These are phyloP conservation scores for Sepiola atlantica DNA, from an alignment of 2,888 invertebrate species.

Conservation along the genomic window DNA sequence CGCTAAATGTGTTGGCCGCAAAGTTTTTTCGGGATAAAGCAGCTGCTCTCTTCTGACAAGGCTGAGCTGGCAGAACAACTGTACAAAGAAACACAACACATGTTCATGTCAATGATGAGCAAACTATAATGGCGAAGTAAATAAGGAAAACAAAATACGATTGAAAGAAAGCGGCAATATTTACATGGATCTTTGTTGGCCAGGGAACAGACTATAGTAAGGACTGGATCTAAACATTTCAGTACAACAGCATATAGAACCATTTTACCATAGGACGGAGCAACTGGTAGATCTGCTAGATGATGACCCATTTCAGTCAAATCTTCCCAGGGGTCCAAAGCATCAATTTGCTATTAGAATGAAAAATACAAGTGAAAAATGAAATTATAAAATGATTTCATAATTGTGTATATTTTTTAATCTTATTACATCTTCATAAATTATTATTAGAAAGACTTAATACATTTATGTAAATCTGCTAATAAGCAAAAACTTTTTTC, in stretches of 20 bases:
- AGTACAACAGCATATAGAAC: constrained; percentile 90
- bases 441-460: not conserved
- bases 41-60: constrained; percentile 80
- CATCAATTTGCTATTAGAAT: constrained; percentile 83
- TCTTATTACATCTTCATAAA: too few species aligned
- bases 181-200: constrained; percentile 82
- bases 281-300: constrained; percentile 91
- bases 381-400: not conserved
- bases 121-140: not conserved
- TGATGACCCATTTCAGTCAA: constrained; percentile 91
- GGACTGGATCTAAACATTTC: constrained; percentile 92
- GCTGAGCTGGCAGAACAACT: constrained; percentile 82
- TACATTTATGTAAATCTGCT: not conserved
- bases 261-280: constrained; percentile 93
- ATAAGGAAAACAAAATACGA: not conserved
- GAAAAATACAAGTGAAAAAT: not conserved
- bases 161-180: constrained; percentile 54
- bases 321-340: constrained; percentile 88
- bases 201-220: constrained; percentile 91
- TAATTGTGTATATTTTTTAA: not conserved
- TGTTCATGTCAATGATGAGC: too few species aligned
- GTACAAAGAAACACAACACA: constrained; percentile 50
- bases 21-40: constrained; percentile 82
- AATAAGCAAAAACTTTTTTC: not conserved
- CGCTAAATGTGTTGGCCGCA: constrained; percentile 86